Percentiles rank a stretch among this genome's conserved stretches.
Conservation (phyloP, 2,797 vertebrate species). For the Paratrypauchen microcephalus region DNA sequence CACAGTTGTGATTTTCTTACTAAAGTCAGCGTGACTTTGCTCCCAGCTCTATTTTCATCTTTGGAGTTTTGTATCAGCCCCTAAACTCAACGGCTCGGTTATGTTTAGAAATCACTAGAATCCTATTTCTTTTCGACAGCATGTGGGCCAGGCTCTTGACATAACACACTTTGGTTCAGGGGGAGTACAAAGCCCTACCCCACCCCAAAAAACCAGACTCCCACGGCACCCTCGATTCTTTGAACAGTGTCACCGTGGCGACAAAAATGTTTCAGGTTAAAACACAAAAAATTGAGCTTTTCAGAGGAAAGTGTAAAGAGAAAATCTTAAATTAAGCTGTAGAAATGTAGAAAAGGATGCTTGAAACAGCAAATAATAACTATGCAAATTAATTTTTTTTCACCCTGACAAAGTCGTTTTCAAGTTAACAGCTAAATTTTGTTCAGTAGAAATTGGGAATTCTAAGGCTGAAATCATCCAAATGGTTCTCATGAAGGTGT, state of each 20-base stretch:
- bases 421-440: too few relatives aligned
- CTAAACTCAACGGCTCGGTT: conserved; percentile 14
- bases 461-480: too few relatives aligned
- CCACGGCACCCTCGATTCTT: conserved; percentile 50
- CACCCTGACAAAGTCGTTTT: too few relatives aligned
- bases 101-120: conserved; percentile 9
- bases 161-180: conserved; percentile 34
- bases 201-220: conserved; percentile 29
- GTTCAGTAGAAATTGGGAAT: too few relatives aligned
- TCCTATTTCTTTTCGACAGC: conserved; percentile 14
- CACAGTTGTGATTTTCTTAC: conserved; percentile 24
- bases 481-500: too few relatives aligned
- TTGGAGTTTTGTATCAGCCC: conserved; percentile 21
- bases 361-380: conserved; percentile 28
- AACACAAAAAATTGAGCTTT: conserved; percentile 55
- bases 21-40: conserved; percentile 40
- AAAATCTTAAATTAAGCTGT: neutral
- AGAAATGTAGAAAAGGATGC: conserved; percentile 13
- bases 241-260: conserved; percentile 64
- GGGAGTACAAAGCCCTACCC: conserved; percentile 39
- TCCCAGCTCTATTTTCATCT: conserved; percentile 10
- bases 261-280: conserved; percentile 45
- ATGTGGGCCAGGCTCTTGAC: conserved; percentile 40
- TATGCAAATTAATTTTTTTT: too few relatives aligned
- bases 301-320: conserved; percentile 7